Percentiles rank a stretch among this genome's conserved stretches.
Conservation (phyloP, 1,140 invertebrate species). For the Heliconius nattereri region DNA sequence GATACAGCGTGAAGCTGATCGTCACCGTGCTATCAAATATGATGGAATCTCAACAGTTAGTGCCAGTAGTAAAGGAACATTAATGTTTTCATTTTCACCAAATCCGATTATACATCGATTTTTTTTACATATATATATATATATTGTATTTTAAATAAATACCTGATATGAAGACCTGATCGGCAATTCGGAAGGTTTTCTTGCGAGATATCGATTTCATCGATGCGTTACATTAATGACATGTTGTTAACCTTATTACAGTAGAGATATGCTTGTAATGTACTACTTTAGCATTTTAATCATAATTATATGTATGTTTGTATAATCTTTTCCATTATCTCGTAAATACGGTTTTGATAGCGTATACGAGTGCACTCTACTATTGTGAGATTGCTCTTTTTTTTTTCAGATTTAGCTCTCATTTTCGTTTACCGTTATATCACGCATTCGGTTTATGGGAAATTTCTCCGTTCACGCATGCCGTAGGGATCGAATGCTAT, state of each 20-base stretch:
- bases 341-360: no score
- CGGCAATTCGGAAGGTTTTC: conserved; percentile 15
- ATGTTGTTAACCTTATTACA: conserved; percentile 14
- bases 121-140: conserved; percentile 10
- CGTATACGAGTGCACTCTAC: neutral
- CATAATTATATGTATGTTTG: neutral
- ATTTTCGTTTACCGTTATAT: no score
- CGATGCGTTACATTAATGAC: conserved; percentile 6
- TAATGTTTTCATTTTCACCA: conserved; percentile 5
- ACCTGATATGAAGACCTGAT: conserved; percentile 19
- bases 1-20: no score
- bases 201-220: conserved; percentile 19
- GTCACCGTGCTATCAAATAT: neutral
- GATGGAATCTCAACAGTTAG: neutral
- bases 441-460: no score
- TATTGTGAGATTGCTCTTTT: no score
- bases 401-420: no score
- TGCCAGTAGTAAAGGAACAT: conserved; percentile 4
- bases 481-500: no score
- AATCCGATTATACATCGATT: conserved; percentile 1
- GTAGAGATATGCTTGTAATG: neutral
- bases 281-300: neutral
- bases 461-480: no score
- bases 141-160: conserved; percentile 21
- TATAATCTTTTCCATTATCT: neutral